A percentile compares a stretch with the other conserved stretches of the same genome.
Conservation (phyloP, 2,113 vertebrate species). For the Colinus virginianus region DNA sequence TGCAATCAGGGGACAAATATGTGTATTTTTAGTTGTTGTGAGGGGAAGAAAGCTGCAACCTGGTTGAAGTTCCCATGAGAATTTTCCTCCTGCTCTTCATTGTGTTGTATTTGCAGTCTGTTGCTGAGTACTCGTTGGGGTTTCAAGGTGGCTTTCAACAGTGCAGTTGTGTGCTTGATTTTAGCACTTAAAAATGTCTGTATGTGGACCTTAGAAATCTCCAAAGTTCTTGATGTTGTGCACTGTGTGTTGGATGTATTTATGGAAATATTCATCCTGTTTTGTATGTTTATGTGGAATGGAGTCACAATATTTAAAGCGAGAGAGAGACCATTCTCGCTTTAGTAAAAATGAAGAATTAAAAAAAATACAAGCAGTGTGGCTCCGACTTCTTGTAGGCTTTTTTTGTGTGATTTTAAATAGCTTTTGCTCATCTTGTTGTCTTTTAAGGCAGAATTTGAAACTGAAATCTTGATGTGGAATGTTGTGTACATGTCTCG, state of each 20-base stretch:
- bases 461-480: not conserved
- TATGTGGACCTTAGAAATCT: not conserved
- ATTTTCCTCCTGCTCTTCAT: not conserved
- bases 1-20: not conserved
- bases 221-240: not conserved
- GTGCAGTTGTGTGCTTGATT: not conserved
- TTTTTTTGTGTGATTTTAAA: not conserved
- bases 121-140: not conserved
- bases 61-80: not conserved
- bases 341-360: not conserved
- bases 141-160: not conserved
- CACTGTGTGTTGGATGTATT: fast-evolving
- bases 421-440: not conserved
- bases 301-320: not conserved
- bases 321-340: not conserved
- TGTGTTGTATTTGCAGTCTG: not conserved
- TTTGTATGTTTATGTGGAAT: not conserved
- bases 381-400: not conserved
- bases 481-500: not conserved
- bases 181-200: not conserved
- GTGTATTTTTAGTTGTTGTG: not conserved
- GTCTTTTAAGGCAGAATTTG: not conserved
- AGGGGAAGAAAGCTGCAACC: not conserved
- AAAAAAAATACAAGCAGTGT: not conserved
- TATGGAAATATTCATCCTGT: not conserved